Evolutionary conservation across 2,113 vertebrate genomes (phyloP).

Genomic region (Syngnathus scovelli): DNA sequence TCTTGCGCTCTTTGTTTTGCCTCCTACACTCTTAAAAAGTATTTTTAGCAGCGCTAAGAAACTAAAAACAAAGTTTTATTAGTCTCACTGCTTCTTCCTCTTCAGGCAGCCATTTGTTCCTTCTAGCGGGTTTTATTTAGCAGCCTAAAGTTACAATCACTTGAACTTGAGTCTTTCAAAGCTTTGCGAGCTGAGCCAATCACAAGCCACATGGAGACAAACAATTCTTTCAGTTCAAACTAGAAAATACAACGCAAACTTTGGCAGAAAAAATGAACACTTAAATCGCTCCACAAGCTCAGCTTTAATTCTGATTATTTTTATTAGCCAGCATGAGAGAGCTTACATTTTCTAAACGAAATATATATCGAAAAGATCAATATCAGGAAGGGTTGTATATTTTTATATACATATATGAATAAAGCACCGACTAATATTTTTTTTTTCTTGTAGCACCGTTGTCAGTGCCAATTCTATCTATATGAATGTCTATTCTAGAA

Average conservation of each 20-base stretch:
- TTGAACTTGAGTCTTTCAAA: background rate
- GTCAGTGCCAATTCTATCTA: slow-evolving; percentile 50
- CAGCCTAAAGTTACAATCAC: slow-evolving; percentile 22
- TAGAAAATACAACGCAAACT: background rate
- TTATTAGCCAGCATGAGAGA: background rate
- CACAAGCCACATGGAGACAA: background rate
- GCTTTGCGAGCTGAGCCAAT: background rate
- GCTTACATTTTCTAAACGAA: slow-evolving; percentile 7
- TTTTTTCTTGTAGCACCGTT: slow-evolving; percentile 59
- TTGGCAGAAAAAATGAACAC: too few relatives aligned
- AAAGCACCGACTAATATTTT: slow-evolving; percentile 66
- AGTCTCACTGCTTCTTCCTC: slow-evolving; percentile 9
- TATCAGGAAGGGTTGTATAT: slow-evolving; percentile 69
- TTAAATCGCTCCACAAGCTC: background rate
- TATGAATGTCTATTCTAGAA: slow-evolving; percentile 12
- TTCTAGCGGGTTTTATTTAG: slow-evolving; percentile 42
- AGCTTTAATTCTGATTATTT: background rate
- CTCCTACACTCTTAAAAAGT: slow-evolving; percentile 31
- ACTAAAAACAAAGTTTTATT: slow-evolving; percentile 41
- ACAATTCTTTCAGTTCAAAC: too few relatives aligned
- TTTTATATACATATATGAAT: slow-evolving; percentile 62
- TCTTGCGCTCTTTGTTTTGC: slow-evolving; percentile 6
- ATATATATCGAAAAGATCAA: slow-evolving; percentile 57
- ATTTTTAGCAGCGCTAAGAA: slow-evolving; percentile 49
- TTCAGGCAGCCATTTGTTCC: slow-evolving; percentile 34